phyloP scores from a whole-genome alignment of 2,113 vertebrate genomes.

The Chloropsis cyanopogon region DNA sequence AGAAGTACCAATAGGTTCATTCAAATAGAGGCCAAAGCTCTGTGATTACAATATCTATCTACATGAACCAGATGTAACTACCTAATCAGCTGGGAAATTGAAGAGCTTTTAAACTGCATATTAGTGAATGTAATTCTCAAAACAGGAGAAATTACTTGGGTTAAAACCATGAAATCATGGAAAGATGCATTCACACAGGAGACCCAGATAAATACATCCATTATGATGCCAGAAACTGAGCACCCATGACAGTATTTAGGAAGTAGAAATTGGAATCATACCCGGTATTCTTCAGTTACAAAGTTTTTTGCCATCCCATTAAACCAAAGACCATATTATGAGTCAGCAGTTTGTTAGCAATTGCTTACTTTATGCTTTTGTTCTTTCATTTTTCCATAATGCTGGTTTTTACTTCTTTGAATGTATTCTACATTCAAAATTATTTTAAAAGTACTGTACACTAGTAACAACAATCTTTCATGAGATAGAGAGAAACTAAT shows the following conservation, averaged over 20 bases:
- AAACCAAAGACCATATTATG: background rate
- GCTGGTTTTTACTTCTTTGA: background rate
- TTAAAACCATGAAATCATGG: background rate
- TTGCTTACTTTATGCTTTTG: background rate
- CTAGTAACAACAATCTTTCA: background rate
- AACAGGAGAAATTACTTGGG: background rate
- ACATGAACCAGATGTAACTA: background rate
- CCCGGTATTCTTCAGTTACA: background rate
- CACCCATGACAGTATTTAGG: background rate
- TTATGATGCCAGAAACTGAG: background rate
- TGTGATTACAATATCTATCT: background rate
- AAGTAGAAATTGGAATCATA: background rate
- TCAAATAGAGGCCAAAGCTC: slow-evolving; percentile 5
- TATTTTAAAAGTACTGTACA: background rate
- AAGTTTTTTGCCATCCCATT: background rate
- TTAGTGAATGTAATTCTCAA: background rate
- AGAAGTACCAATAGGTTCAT: background rate
- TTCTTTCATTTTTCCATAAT: background rate
- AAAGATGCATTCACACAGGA: background rate
- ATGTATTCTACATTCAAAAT: background rate
- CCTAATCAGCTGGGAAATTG: slow-evolving; percentile 32
- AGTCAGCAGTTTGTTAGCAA: background rate
- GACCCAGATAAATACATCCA: background rate
- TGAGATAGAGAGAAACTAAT: background rate
- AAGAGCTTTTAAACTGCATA: background rate